Base-by-base conservation (phyloP, 2,888 invertebrate species). In the Macrophya alboannulata region DNA sequence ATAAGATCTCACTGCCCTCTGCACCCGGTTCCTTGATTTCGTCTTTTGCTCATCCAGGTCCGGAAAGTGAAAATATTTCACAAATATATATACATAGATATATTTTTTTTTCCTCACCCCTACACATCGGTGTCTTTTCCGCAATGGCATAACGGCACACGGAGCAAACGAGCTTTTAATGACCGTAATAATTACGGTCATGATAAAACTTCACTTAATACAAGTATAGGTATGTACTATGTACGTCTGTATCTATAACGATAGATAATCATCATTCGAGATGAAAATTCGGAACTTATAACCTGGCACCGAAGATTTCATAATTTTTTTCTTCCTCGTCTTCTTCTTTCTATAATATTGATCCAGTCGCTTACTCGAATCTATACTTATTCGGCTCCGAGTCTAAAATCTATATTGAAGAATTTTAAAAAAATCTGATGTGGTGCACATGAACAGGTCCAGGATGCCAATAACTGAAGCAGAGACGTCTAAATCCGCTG, bases 161-260 rank as follows among this genome's bases (percentile, higher is more conserved):
- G 55, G 8, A 62, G 25, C 25, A 62, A 62, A 62, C 62, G 62
- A 62, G 25, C 21, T 62, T 62, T 62, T 62, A 62, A 62, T 62
- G 62, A 62, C 62, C 4, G 10, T 62, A 62, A 62, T 62, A 62
- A 62, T 25, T 31, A 31, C 31, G 62, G 25, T 62, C 4, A 62
- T 21, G 4, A 62, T 62, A 62, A 62, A 62, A 62, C 62, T 25
- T 2, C 12, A 62, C 25, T 62, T 25, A 2, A 62, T 25, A 25
- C 62, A n/a, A 17, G 1, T 6, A 5, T 17, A 4, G 51, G 5
- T 51, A 51, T 17, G n/a, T 55, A 55, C 55, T 6, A 43, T 43
- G 5, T 9, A 43, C 43, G 4, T n/a, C 17, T 55, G n/a, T n/a
- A 55, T n/a, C 17, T 55, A 55, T n/a, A 55, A 55, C 55, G 55